Evolutionary conservation across 2,113 vertebrate genomes (phyloP).

Genomic region (Sturnira hondurensis): DNA sequence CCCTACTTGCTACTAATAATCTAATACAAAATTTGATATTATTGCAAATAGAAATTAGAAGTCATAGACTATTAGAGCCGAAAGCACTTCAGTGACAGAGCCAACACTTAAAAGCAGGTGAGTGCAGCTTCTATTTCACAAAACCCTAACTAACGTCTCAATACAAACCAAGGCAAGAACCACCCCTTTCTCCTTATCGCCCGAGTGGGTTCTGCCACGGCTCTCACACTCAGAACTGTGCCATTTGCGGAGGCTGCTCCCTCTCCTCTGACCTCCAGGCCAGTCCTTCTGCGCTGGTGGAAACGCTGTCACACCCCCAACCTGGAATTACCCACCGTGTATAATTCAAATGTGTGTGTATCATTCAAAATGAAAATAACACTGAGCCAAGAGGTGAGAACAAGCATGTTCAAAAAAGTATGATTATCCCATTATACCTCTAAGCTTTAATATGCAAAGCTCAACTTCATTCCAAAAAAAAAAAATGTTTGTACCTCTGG

Average conservation of each 20-base stretch:
- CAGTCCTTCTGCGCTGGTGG: neutral
- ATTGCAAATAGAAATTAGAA: neutral
- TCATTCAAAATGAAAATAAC: neutral
- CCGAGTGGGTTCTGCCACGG: fast-evolving
- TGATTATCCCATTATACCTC: neutral
- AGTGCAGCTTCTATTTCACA: neutral
- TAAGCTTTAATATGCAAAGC: neutral
- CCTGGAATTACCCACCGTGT: neutral
- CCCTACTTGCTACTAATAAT: neutral
- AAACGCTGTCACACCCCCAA: neutral
- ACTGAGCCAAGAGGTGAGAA: neutral
- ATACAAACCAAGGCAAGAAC: fast-evolving
- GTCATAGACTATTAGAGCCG: neutral
- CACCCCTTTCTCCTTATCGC: fast-evolving
- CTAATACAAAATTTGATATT: neutral
- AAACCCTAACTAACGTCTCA: neutral
- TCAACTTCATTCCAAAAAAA: neutral
- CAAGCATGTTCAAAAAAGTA: neutral
- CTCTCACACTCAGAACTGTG: neutral
- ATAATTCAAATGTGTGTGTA: neutral
- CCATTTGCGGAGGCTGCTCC: neutral
- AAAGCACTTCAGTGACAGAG: neutral
- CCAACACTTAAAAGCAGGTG: neutral
- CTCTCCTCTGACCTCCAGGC: neutral
- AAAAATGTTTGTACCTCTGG: neutral